Evolutionary conservation across 1,140 invertebrate species (phyloP), one percentile per base, ranked within the genome.

Genomic region (Aphelinus certus): DNA sequence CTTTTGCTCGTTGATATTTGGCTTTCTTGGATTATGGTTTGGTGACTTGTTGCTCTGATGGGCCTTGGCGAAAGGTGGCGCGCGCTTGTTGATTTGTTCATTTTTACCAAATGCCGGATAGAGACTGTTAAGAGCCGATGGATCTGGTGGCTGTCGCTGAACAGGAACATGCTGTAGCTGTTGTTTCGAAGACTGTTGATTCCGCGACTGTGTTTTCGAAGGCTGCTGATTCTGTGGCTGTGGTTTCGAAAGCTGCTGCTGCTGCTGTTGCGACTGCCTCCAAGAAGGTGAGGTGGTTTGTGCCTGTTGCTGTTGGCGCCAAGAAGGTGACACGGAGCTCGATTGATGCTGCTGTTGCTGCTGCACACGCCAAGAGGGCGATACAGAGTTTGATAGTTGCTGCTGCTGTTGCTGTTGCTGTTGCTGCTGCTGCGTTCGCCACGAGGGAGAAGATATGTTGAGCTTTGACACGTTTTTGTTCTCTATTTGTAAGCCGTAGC

Each of bases 401-500:
- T 63, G 43, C 7, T 46, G 7, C 9, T 47, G 46, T 48, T 63
- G 43, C n/a, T 45, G 51, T 55, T 26, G n/a, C 48, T 49, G 66
- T 26, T 71, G 69, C 5, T 76, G 66, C 47, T 66, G 49, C 70
- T 75, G 71, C 53, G 71, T 55, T 47, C 77, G 75, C 64, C 69
- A 67, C 61, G 71, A 65, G 2, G 64, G 0, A n/a, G 46, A 5
- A 1, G 43, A 42, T 3, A 56, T 4, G 2, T 72, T 74, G 7
- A 66, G 58, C 45, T 60, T 71, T 1, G 65, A 73, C 0, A 73
- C 61, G 81, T 82, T 77, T 79, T 88, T 80, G 79, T 89, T 81
- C 81, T 89, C 81, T 77, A 85, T 58, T 82, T 85, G 79, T 73
- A 87, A 60, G 58, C 90, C 88, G 84, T 90, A 85, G 9, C 89